Evolutionary conservation across 2,113 vertebrate species (phyloP).

Genomic region (Megaceryle maxima): DNA sequence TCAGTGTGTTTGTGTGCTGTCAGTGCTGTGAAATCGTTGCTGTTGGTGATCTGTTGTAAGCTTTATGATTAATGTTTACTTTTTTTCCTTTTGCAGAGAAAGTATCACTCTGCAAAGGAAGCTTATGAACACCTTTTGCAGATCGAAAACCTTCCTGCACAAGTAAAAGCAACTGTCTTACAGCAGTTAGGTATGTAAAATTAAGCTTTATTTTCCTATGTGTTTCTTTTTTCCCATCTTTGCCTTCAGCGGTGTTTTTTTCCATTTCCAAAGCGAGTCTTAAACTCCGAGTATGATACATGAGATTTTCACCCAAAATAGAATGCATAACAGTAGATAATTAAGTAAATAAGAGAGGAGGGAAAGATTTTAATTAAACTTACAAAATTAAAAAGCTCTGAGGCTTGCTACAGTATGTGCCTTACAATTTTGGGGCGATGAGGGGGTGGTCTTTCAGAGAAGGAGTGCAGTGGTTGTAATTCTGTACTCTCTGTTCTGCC

Average conservation of each 20-base stretch:
- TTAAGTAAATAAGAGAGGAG: conserved; percentile 27
- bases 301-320: neutral
- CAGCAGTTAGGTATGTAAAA: conserved; percentile 94
- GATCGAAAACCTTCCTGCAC: conserved; percentile 93
- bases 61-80: conserved; percentile 61
- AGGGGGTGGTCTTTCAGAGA: neutral
- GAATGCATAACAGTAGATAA: neutral
- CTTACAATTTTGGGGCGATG: neutral
- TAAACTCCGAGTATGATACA: neutral
- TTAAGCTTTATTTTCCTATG: neutral
- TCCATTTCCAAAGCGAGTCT: neutral
- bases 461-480: neutral
- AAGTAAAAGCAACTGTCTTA: conserved; percentile 97
- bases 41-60: conserved; percentile 47
- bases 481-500: neutral
- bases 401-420: neutral
- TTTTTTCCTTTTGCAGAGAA: conserved; percentile 83
- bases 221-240: conserved; percentile 4
- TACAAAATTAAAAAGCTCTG: neutral
- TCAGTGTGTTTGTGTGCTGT: conserved; percentile 49
- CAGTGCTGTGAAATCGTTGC: conserved; percentile 61
- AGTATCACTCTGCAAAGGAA: conserved; percentile 96
- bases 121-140: conserved; percentile 96
- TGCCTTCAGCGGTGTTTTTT: conserved; percentile 14
- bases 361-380: neutral